A percentile compares a stretch with the other conserved stretches of the same genome.
These are phyloP conservation scores for Phymanthus crucifer DNA, from an alignment of 92 coral and sea anemone species.

Conservation along the genomic window DNA sequence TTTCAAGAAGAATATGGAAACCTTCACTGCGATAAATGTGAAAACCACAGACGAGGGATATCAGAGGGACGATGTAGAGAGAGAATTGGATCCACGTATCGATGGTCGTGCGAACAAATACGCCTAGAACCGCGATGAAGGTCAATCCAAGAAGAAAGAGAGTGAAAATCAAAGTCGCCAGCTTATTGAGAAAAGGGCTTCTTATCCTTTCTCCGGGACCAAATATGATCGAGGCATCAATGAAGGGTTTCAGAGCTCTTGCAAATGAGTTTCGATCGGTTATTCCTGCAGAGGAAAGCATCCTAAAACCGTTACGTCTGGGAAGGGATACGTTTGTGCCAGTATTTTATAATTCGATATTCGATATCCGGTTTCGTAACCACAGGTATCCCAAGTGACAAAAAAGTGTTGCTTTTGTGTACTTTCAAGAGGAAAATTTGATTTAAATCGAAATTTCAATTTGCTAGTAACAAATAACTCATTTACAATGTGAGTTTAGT, in stretches of 20 bases:
- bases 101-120: conserved; percentile 85
- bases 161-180: conserved; percentile 53
- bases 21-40: conserved; percentile 64
- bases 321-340: neutral
- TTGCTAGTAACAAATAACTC: too few species aligned
- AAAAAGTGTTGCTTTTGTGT: too few species aligned
- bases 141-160: conserved; percentile 54
- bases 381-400: neutral
- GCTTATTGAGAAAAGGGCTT: conserved; percentile 29
- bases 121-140: conserved; percentile 78
- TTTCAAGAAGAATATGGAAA: conserved; percentile 59
- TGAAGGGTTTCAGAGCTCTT: conserved; percentile 56
- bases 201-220: conserved; percentile 74
- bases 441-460: too few species aligned
- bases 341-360: neutral
- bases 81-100: conserved; percentile 95
- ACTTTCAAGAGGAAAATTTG: too few species aligned
- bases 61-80: conserved; percentile 80
- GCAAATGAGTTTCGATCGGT: conserved; percentile 58
- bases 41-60: conserved; percentile 73
- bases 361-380: neutral
- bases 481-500: too few species aligned
- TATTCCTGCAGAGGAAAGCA: conserved; percentile 71
- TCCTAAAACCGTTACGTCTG: neutral
- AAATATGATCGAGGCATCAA: conserved; percentile 53